Conservation (phyloP, 2,888 invertebrate species). For the Keiferia lycopersicella region DNA sequence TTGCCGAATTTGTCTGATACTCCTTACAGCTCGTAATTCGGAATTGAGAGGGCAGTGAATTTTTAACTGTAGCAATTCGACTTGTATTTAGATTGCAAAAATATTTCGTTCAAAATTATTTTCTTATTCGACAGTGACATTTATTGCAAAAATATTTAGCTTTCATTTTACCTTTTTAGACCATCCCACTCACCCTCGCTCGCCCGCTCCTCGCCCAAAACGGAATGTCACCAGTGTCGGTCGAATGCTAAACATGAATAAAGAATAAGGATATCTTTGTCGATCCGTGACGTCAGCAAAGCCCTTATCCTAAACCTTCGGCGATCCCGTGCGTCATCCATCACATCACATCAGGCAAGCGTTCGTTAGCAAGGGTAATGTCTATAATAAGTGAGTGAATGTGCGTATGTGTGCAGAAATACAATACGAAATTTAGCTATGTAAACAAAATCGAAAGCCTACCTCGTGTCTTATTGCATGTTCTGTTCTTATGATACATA, state of each 20-base stretch:
- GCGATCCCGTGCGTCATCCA: slow-evolving; percentile 17
- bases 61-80: too few species aligned
- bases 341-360: background rate
- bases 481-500: too few species aligned
- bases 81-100: too few species aligned
- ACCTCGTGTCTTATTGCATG: too few species aligned
- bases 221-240: slow-evolving; percentile 13
- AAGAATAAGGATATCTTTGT: slow-evolving; percentile 20
- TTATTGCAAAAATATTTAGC: background rate
- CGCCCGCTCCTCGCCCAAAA: background rate
- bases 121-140: background rate
- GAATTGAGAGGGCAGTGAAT: too few species aligned
- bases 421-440: too few species aligned
- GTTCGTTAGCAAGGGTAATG: background rate
- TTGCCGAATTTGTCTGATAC: too few species aligned
- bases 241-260: slow-evolving; percentile 22
- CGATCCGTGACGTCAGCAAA: slow-evolving; percentile 28
- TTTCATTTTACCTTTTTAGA: slow-evolving; percentile 10
- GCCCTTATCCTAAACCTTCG: background rate
- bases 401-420: too few species aligned
- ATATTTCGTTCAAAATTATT: too few species aligned
- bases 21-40: too few species aligned
- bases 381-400: too few species aligned
- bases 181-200: background rate
- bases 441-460: too few species aligned